Base-by-base conservation (phyloP, 2,797 vertebrate species). In the Ceyx erithaca region DNA sequence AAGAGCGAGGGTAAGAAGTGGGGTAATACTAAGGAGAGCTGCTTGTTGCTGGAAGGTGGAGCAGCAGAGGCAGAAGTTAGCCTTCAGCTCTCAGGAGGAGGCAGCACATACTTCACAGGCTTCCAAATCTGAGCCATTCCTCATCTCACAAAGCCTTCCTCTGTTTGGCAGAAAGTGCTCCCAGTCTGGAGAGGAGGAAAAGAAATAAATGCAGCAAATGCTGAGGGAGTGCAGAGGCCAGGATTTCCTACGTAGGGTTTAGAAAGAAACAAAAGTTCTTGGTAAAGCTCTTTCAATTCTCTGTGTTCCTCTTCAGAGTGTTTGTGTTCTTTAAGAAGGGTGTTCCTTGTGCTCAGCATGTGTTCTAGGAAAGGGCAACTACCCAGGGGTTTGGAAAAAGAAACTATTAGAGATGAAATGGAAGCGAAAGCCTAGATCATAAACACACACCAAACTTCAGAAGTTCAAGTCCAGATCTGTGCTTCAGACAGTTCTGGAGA, bases 171-270 rank as follows among this genome's bases (percentile, higher is more conserved):
- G 81, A 96, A 94, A 93, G 71, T 3, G 11, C 78, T 88, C 83
- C 81, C 83, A 58, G 62, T 78, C 82, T 69, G 89, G 76, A 92
- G 83, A 81, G 46, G 78, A 91, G 91, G 80, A 93, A 94, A 87
- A 95, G 93, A 96, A 96, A 94, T 94, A 96, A 96, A 97, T 93
- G 90, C 33, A 69, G 88, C 71, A 87, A 94, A 85, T 11, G 52
- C 57, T 69, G 68, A 87, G 86, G 35, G 72, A 90, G 62, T 4
- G 3, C 52, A 48, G 41, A 63, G 85, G 84, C 85, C 94, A 82
- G 73, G 52, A 49, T 80, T 94, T 93, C 84, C 84, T 94, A 77
- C 7, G 52, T 8, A 58, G 58, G 33, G 41, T 80, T 95, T 89
- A 54, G 9, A 87, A 89, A 87, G 93, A 93, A 96, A 95, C 80